Evolutionary conservation across 1,140 invertebrate genomes (phyloP).

Genomic region (Pseudoatta argentina): DNA sequence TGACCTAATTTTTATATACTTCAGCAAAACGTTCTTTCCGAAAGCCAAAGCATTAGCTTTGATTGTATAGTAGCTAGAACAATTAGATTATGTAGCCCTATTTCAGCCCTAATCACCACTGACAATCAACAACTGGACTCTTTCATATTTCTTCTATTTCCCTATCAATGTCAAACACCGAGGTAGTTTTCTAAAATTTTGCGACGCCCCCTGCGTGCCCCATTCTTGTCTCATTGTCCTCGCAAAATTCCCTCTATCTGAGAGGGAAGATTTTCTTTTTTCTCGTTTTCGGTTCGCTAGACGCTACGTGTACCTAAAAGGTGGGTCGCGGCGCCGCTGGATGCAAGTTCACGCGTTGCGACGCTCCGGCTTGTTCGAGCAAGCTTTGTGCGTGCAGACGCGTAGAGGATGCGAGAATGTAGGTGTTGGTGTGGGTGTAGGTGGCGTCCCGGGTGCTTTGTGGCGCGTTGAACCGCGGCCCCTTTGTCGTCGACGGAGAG

Average conservation of each 20-base stretch:
- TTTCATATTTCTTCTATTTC: background rate
- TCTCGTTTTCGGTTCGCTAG: conserved; percentile 68
- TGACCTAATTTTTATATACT: no score
- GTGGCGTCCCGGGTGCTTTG: conserved; percentile 84
- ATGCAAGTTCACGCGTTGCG: conserved; percentile 81
- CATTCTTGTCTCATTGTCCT: background rate
- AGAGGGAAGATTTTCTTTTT: conserved; percentile 43
- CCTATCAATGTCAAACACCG: background rate
- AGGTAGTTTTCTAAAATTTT: background rate
- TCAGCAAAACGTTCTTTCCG: no score
- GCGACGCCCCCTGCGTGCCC: background rate
- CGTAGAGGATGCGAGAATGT: conserved; percentile 22
- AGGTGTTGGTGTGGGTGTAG: conserved; percentile 63
- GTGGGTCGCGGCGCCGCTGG: conserved; percentile 68
- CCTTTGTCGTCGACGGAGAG: conserved; percentile 81
- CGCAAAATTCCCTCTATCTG: background rate
- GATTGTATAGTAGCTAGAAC: no score
- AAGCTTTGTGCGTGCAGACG: conserved; percentile 48
- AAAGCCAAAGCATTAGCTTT: background rate
- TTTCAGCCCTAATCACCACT: background rate
- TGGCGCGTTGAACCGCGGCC: conserved; percentile 85
- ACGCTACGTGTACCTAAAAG: conserved; percentile 65
- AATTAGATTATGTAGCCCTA: background rate
- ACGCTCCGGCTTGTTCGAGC: conserved; percentile 73
- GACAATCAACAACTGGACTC: background rate